A percentile compares a stretch with the other conserved stretches of the same genome.
phyloP scores from a whole-genome alignment of 2,888 invertebrate genomes.

The Leptopilina myrica region DNA sequence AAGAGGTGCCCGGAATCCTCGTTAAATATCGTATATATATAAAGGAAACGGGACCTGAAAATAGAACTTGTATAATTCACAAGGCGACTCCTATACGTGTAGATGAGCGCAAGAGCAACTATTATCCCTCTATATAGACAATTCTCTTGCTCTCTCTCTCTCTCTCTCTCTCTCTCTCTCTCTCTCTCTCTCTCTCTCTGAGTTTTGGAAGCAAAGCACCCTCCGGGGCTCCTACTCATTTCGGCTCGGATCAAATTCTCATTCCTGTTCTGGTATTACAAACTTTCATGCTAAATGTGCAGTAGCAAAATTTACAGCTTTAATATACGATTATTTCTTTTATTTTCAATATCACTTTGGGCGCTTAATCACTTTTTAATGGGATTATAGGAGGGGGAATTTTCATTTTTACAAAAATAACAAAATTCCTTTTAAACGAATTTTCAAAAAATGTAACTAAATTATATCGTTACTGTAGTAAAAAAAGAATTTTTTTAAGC shows the following conservation, averaged over 20 bases:
- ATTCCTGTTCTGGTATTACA: conserved; percentile 1
- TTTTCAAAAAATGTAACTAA: no score
- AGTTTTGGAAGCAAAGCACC: conserved; percentile 18
- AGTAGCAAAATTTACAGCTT: not conserved
- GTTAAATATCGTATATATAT: conserved; percentile 21
- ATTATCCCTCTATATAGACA: conserved; percentile 20
- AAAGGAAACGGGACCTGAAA: conserved; percentile 38
- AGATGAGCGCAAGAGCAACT: conserved; percentile 43
- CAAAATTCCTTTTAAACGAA: no score
- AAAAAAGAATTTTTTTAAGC: no score
- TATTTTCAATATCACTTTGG: not conserved
- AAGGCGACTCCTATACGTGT: conserved; percentile 40
- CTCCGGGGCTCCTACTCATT: conserved; percentile 3
- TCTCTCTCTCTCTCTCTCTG: not conserved
- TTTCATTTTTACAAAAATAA: no score
- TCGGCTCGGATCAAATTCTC: not conserved
- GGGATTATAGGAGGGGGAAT: no score
- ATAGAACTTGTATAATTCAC: conserved; percentile 46
- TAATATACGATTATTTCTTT: not conserved
- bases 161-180: no score
- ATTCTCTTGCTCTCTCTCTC: not conserved
- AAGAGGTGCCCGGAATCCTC: conserved; percentile 34
- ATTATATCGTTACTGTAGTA: no score
- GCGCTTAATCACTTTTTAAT: no score
- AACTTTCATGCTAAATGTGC: conserved; percentile 16